Base-by-base conservation (phyloP, 2,113 vertebrate species). In the Varanus komodoensis region DNA sequence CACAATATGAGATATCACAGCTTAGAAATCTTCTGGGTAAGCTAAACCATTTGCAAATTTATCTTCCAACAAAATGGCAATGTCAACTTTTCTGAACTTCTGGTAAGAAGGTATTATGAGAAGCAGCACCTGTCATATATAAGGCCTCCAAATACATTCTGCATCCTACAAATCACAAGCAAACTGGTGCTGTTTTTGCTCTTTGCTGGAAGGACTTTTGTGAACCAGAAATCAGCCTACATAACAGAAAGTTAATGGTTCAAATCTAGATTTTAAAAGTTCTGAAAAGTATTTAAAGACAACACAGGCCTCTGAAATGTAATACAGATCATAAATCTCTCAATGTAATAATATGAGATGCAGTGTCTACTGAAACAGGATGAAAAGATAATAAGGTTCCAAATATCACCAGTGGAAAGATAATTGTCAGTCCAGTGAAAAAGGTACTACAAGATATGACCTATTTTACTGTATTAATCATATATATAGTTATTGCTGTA, bases 11-110 rank as follows among this genome's bases (percentile, higher is more conserved):
- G 23, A 38, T 84, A 79, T 27, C 75, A 88, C 6, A 87, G 73
- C 89, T 94, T 89, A 92, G 82, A 93, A 89, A 80, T 90, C 82
- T 71, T 81, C 38, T 91, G 61, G 48, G 67, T 77, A 83, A 14
- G 57, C 89, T 75, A 81, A 38, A 81, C 2, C 74, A 71, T 84
- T 44, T 94, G 77, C 7, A 32, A 64, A 71, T 84, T 44, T n/a
- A 11, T 52, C 71, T 91, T 90, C 94, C 52, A 87, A 32, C 71
- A 87, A 79, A 89, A 90, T 21, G 69, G 14, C n/a, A 81, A 77
- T 15, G 89, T 81, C n/a, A 88, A 21, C 91, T 89, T 93, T 94
- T 71, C 34, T 61, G 48, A 67, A 69, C 34, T 86, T 86, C 11
- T 77, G 52, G 38, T 86, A 73, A 79, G 89, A 92, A 87, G 21